Evolutionary conservation across 92 coral and sea anemone species (phyloP).

Genomic region (Epizoanthus fatuus): DNA sequence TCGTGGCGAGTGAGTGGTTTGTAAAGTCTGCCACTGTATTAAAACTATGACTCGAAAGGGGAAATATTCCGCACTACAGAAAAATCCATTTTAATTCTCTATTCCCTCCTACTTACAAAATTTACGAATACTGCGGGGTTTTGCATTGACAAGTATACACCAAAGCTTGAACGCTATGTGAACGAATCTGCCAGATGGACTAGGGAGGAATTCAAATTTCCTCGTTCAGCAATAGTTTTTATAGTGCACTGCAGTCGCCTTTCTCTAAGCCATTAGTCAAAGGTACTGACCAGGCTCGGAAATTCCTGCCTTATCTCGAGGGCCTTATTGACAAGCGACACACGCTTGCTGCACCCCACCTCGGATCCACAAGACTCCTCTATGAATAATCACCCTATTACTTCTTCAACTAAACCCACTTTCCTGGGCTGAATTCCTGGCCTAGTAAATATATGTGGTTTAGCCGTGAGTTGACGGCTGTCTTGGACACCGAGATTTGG

Average conservation of each 20-base stretch:
- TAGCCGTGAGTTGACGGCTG: neutral
- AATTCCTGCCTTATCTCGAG: constrained; percentile 87
- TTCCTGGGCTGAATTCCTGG: neutral
- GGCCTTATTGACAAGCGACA: constrained; percentile 87
- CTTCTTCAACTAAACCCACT: neutral
- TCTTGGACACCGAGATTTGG: constrained; percentile 17
- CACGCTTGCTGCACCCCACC: constrained; percentile 65
- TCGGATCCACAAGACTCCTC: constrained; percentile 19
- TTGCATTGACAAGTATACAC: neutral
- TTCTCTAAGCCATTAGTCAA: constrained; percentile 40
- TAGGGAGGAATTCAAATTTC: constrained; percentile 37
- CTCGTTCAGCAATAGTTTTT: constrained; percentile 21
- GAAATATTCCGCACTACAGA: constrained; percentile 7
- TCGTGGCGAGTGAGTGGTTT: constrained; percentile 79
- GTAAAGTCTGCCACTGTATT: constrained; percentile 73
- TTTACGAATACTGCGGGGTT: constrained; percentile 31
- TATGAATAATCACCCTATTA: neutral
- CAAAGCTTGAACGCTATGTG: neutral
- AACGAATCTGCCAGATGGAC: constrained; percentile 6
- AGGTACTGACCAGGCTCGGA: constrained; percentile 51
- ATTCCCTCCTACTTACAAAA: neutral
- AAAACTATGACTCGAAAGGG: constrained; percentile 53
- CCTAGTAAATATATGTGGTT: neutral
- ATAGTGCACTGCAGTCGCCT: constrained; percentile 4
- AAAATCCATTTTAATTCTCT: constrained; percentile 7